These are phyloP conservation scores for Okamejei kenojei DNA, from an alignment of 2,797 vertebrate species.

Conservation along the genomic window DNA sequence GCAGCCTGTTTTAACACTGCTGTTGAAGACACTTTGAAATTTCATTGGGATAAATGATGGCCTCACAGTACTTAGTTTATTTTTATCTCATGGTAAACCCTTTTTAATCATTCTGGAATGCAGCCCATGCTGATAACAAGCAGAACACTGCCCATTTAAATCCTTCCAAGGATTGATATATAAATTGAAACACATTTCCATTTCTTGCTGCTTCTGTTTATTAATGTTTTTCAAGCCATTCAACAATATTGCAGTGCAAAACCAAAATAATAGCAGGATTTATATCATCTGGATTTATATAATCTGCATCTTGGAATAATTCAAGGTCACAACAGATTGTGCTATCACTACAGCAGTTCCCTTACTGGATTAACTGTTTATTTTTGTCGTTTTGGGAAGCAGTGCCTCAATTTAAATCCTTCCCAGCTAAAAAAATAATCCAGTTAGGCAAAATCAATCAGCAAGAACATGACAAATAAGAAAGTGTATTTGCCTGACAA, in stretches of 20 bases:
- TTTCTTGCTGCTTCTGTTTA: constrained; percentile 25
- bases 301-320: constrained; percentile 24
- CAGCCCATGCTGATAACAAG: neutral
- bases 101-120: constrained; percentile 23
- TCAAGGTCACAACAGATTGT: constrained; percentile 25
- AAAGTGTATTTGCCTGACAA: no score
- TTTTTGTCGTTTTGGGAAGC: neutral
- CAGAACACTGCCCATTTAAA: neutral
- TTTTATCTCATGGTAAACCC: neutral
- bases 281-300: constrained; percentile 35
- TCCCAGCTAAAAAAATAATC: neutral
- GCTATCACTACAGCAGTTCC: neutral
- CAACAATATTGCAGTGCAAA: constrained; percentile 23
- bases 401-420: neutral
- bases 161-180: neutral
- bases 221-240: constrained; percentile 9
- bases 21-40: neutral
- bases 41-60: neutral
- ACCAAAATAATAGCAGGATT: neutral
- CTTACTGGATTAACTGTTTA: constrained; percentile 12
- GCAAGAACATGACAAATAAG: neutral
- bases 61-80: neutral
- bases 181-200: constrained; percentile 31
- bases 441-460: neutral
- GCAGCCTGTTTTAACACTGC: neutral